Evolutionary conservation across 2,888 invertebrate species (phyloP), one percentile per base, ranked within the genome.

Genomic region (Agriopis leucophaearia): DNA sequence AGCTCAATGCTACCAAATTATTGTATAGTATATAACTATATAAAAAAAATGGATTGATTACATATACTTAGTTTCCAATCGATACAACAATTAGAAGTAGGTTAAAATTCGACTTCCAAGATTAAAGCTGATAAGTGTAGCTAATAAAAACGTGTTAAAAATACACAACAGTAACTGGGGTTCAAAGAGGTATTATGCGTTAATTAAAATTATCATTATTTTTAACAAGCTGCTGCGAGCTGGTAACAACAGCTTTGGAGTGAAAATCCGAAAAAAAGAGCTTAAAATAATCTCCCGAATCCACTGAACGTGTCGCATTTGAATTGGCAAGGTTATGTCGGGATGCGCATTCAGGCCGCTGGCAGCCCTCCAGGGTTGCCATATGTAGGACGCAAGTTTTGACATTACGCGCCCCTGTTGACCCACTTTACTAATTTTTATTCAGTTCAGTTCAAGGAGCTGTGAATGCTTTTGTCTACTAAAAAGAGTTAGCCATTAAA

Each of bases 301-400:
- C 71, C 73, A 74, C 71, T 74, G 74, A 76, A 67, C 69, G 70
- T 77, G 68, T 73, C 73, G 66, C 70, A 74, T 80, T 77, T 73
- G 76, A 79, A 81, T 81, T 82, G 82, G 81, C 80, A 80, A 81
- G 82, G 82, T 80, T 83, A 77, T 80, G 73, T 75, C 73, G 76
- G 74, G 77, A 70, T 79, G 77, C 73, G 74, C 74, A 74, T 76
- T 69, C 78, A 76, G 79, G 74, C 72, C 47, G 75, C 86, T 91
- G 91, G 91, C 91, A 86, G 47, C n/a, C 67, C 76, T 87, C 91
- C 91, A 92, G 65, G 69, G 74, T 80, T 85, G 86, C 84, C 87
- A 84, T 81, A 87, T 88, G 88, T 88, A 84, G 87, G 81, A 82
- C 87, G 86, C 81, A 78, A 82, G 81, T 84, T 85, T 82, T 82